Evolutionary conservation across 2,113 vertebrate genomes (phyloP).

Genomic region (Neodon shergylaensis): DNA sequence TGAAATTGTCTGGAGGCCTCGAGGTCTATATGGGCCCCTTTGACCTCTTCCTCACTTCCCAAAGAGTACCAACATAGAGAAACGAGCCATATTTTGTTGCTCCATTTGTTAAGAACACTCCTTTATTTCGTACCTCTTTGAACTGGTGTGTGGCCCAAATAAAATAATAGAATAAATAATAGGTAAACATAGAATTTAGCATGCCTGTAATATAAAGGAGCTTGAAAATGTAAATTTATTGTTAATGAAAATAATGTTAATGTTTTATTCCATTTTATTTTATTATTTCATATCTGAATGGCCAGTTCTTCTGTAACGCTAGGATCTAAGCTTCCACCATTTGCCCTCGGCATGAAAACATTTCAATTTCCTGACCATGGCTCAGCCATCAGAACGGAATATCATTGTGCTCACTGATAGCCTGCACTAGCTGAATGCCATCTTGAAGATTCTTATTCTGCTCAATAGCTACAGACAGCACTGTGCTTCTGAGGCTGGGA

Average conservation of each 20-base stretch:
- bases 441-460: slow-evolving; percentile 50
- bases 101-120: slow-evolving; percentile 10
- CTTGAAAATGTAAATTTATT: neutral
- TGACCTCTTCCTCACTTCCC: neutral
- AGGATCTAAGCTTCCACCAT: neutral
- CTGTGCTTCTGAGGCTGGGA: slow-evolving; percentile 8
- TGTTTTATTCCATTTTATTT: neutral
- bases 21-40: neutral
- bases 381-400: neutral
- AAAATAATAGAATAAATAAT: slow-evolving; percentile 10
- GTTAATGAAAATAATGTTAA: neutral
- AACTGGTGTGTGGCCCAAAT: slow-evolving; percentile 35
- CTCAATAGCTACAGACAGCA: neutral
- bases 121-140: neutral
- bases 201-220: neutral
- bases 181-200: neutral
- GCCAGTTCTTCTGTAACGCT: slow-evolving; percentile 26
- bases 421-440: neutral
- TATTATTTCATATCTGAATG: neutral
- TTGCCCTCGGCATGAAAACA: slow-evolving; percentile 28
- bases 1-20: neutral
- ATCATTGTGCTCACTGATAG: neutral
- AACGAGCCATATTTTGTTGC: neutral
- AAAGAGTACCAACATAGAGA: neutral
- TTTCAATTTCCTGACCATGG: slow-evolving; percentile 35